These are phyloP conservation scores for Bubo blakistoni DNA, from an alignment of 2,113 vertebrate genomes.

Conservation along the genomic window DNA sequence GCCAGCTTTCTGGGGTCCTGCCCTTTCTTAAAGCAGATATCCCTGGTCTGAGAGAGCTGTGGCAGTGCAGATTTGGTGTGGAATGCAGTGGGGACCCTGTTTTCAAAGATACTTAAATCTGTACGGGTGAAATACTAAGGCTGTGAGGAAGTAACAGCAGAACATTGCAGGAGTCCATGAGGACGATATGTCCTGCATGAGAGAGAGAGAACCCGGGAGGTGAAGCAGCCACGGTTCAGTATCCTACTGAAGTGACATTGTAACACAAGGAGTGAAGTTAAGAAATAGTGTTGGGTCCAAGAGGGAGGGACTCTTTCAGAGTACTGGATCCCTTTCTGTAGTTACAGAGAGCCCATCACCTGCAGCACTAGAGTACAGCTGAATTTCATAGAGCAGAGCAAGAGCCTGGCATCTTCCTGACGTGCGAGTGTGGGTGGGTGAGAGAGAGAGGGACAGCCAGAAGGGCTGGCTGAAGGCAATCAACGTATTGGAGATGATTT, in stretches of 20 bases:
- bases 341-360: not conserved
- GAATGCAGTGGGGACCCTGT: rapidly evolving
- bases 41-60: not conserved
- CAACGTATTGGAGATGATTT: constrained; percentile 22
- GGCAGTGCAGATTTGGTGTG: not conserved
- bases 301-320: not conserved
- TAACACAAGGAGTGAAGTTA: not conserved
- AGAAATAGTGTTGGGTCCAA: not conserved
- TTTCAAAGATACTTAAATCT: not conserved
- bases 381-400: not conserved
- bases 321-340: not conserved
- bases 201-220: not conserved
- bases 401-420: not conserved
- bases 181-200: not conserved
- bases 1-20: not conserved
- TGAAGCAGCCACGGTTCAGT: not conserved
- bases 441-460: not conserved
- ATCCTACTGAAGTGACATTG: not conserved
- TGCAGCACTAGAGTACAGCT: not conserved
- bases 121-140: not conserved
- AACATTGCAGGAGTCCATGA: not conserved
- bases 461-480: not conserved
- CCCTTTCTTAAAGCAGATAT: not conserved
- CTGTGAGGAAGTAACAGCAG: not conserved
- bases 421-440: not conserved